Base-by-base conservation (phyloP, 1,140 invertebrate genomes). In the Drosophila arawakana region DNA sequence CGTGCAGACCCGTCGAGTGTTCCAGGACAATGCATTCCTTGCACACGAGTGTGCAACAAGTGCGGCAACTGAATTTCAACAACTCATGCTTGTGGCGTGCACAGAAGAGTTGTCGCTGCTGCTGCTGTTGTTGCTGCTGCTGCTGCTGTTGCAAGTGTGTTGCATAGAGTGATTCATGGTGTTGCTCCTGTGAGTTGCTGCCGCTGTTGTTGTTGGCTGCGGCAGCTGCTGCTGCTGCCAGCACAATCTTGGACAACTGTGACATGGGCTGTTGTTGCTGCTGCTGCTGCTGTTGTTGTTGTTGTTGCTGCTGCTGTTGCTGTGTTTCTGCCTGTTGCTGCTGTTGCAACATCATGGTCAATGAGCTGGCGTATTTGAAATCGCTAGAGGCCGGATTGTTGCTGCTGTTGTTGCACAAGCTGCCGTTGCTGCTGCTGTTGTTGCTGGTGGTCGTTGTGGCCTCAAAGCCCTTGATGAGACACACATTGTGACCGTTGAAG, bases 401-500 rank as follows among this genome's bases (percentile, higher is more conserved):
- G 72, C 69, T 80, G 55, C 25, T 60, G 46, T 41, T 73, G 44
- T 7, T 72, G 73, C 43, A 47, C 47, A 25, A 0, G 43, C 21
- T 47, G 43, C 10, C 54, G 41, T 52, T 58, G 52, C 47, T 58
- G 55, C n/a, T 66, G 30, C 43, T 37, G 62, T 34, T 63, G 59
- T 39, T 25, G 37, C 47, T 54, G 8, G 21, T 50, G 8, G 21
- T 50, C 7, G 59, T 60, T 35, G 65, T 68, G 3, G 83, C 81
- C 37, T 89, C 84, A 39, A 89, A 89, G 10, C 84, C 82, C 25
- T 89, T 90, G 25, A 90, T 90, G 34, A 81, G 66, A 52, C 96
- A 94, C 11, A 99, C 97, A 13, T 97, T 95, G 93, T 99, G 98
- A 37, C 98, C 98, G 92, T 99, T 98, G 93, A 99, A 99, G 92